A percentile compares a stretch with the other conserved stretches of the same genome.
Evolutionary conservation across 2,888 invertebrate species (phyloP).

Genomic region (Blastobasis lacticolella): DNA sequence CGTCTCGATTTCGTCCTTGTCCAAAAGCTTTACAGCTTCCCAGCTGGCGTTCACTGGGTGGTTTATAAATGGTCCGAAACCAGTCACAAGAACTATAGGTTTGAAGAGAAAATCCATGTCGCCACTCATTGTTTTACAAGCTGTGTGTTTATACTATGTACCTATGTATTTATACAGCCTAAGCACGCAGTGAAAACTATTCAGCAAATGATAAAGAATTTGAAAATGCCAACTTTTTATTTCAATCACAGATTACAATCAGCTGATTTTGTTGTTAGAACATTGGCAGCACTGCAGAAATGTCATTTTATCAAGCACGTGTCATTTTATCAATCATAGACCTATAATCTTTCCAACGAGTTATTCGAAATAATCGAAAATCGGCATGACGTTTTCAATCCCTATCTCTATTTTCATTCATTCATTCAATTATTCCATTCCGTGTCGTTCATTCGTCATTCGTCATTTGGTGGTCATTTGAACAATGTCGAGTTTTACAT

Average conservation of each 20-base stretch:
- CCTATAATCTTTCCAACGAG: too few species aligned
- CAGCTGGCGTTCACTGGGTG: slow-evolving; percentile 87
- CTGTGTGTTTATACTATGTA: not conserved
- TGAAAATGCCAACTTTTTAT: not conserved
- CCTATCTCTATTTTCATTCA: slow-evolving; percentile 7
- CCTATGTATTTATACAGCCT: not conserved
- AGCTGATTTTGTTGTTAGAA: slow-evolving; percentile 31
- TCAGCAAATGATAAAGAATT: too few species aligned
- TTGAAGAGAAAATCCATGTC: slow-evolving; percentile 31
- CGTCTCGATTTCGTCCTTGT: slow-evolving; percentile 62
- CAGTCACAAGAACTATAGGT: slow-evolving; percentile 76
- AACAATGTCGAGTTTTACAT: slow-evolving; percentile 25
- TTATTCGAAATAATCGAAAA: too few species aligned
- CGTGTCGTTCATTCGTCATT: not conserved
- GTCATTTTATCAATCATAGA: not conserved
- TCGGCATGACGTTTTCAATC: too few species aligned
- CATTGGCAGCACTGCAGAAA: slow-evolving; percentile 22
- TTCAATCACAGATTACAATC: slow-evolving; percentile 20
- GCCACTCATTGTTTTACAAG: slow-evolving; percentile 17
- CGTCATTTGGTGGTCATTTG: slow-evolving; percentile 3
- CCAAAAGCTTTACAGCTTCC: slow-evolving; percentile 82
- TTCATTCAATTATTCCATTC: slow-evolving; percentile 15
- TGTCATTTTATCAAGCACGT: not conserved
- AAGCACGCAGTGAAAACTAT: too few species aligned
- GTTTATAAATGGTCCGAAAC: slow-evolving; percentile 85